Evolutionary conservation across 2,113 vertebrate species (phyloP).

Genomic region (Scopus umbretta): DNA sequence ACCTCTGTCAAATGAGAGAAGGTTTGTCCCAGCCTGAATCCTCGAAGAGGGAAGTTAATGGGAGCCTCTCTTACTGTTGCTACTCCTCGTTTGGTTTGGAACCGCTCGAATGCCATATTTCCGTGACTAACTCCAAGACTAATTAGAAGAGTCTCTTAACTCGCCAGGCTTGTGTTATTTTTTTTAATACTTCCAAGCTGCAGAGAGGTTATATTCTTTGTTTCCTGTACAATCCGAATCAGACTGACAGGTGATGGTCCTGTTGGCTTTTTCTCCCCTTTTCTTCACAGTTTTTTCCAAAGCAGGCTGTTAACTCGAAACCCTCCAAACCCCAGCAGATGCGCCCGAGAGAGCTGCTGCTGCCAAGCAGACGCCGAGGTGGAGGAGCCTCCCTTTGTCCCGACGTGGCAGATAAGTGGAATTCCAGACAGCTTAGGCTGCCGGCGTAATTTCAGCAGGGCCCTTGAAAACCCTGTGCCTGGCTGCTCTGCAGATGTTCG

Average conservation of each 20-base stretch:
- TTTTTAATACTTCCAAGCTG: too few species aligned
- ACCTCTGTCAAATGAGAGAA: too few species aligned
- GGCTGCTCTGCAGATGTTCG: background rate
- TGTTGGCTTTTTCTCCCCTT: background rate
- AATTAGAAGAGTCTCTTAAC: background rate
- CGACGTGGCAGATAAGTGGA: background rate
- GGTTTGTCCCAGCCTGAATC: background rate
- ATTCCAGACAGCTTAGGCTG: background rate
- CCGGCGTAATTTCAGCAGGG: background rate
- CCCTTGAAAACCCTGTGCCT: background rate
- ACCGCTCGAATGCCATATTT: fast-evolving
- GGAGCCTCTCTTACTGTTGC: background rate
- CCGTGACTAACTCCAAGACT: background rate
- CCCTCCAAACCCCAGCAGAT: background rate
- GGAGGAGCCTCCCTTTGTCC: background rate
- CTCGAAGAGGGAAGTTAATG: fast-evolving
- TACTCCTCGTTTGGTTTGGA: background rate
- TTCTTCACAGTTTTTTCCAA: background rate
- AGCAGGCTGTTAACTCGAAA: background rate
- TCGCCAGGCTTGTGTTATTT: too few species aligned
- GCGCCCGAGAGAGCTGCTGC: background rate
- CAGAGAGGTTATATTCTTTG: background rate
- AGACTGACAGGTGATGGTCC: background rate
- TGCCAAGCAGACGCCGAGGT: background rate
- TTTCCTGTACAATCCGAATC: fast-evolving